Base-by-base conservation (phyloP, 2,888 invertebrate species). In the Xylota segnis region DNA sequence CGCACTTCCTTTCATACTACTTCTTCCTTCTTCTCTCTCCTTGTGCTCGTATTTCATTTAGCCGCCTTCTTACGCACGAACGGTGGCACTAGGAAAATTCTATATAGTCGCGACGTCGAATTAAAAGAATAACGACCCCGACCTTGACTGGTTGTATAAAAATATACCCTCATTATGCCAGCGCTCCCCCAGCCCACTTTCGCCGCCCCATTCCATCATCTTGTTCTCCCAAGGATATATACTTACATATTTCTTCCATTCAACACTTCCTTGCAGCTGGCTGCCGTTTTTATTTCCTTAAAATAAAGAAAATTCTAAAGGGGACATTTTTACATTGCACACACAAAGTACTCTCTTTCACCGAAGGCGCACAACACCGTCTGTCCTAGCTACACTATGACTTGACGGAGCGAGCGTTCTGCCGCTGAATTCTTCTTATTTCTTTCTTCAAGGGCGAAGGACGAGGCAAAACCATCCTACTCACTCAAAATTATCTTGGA, bases 81-180 rank as follows among this genome's bases (percentile, higher is more conserved):
- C 58, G 71, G 72, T 86, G 86, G 88, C 88, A 88, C 86, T 88
- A 88, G 88, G 87, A 87, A 87, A 82, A 70, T 86, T 88, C 68
- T 87, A 87, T 76, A 79, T 70, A 84, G 88, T 88, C 88, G 88
- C 88, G 88, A 89, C 88, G 88, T 84, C 88, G 89, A 89, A 89
- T 90, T 89, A 89, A 90, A 89, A 89, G 89, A 89, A 89, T 89
- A 89, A 89, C 89, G 89, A 89, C 90, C 89, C 88, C 89, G 90
- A 90, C 90, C 90, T 90, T 90, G 90, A 88, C 88, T 88, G 68
- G 75, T 50, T 63, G 68, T 76, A 70, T 83, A 87, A 75, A 87
- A 83, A 82, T 87, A 83, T 83, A 79, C 74, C 87, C 86, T 82
- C 77, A 81, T 87, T 81, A 82, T 87, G 72, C 65, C 47, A 43